Evolutionary conservation across 2,113 vertebrate species (phyloP).

Genomic region (Bucco capensis): DNA sequence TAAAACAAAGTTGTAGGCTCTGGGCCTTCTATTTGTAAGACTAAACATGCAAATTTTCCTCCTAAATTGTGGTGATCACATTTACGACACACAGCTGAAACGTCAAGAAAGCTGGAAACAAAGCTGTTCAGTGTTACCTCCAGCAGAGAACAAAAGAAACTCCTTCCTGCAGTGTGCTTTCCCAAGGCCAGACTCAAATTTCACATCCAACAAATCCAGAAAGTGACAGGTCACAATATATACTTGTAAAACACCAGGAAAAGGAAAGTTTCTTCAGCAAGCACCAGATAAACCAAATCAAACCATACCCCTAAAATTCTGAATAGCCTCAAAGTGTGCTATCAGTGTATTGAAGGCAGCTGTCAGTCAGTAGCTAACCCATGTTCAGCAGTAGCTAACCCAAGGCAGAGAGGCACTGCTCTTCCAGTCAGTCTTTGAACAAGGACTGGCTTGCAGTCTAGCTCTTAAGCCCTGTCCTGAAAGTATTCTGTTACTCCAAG

Average conservation of each 20-base stretch:
- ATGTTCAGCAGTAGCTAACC: neutral
- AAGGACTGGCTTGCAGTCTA: neutral
- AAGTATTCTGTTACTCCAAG: neutral
- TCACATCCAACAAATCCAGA: conserved; percentile 10
- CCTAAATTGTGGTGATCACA: neutral
- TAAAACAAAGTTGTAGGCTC: neutral
- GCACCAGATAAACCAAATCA: neutral
- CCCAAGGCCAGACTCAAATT: neutral
- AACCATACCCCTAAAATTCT: neutral
- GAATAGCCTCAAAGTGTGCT: neutral
- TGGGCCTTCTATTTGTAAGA: neutral
- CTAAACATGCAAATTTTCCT: neutral
- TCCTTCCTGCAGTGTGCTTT: neutral
- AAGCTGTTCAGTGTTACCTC: neutral
- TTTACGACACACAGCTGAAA: neutral
- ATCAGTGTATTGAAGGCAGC: neutral
- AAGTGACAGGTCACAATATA: conserved; percentile 3
- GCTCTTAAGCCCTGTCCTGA: neutral
- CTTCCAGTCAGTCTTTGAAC: neutral
- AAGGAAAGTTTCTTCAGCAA: conserved; percentile 35
- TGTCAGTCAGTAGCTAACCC: neutral
- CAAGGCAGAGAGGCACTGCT: too few relatives aligned
- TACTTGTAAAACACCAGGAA: neutral
- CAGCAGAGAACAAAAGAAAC: conserved; percentile 41
- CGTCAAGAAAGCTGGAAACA: neutral